phyloP scores from a whole-genome alignment of 1,140 invertebrate species.

The Aphelenchoides avenae region DNA sequence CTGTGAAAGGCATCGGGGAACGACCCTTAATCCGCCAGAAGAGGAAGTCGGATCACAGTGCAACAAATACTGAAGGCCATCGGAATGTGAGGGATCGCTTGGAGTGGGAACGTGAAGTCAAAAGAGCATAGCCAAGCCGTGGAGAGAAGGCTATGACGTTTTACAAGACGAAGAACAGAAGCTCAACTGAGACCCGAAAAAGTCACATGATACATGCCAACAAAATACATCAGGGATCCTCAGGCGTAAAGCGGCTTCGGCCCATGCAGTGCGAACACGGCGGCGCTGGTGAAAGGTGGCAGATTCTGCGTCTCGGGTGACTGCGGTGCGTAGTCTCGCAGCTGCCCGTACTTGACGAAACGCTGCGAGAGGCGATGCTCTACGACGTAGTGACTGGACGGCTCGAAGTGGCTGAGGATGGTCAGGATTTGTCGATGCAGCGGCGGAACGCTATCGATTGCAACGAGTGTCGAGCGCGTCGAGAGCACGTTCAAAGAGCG shows the following conservation, averaged over 20 bases:
- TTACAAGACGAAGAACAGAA: too few species aligned
- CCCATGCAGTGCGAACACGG: constrained; percentile 24
- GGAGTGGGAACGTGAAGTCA: too few species aligned
- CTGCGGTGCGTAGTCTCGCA: constrained; percentile 27
- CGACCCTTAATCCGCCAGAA: too few species aligned
- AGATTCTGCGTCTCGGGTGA: constrained; percentile 27
- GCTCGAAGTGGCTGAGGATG: constrained; percentile 44
- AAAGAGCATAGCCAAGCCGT: too few species aligned
- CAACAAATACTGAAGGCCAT: too few species aligned
- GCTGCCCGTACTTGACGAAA: constrained; percentile 20
- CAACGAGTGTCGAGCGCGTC: constrained; percentile 80
- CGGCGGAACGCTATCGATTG: constrained; percentile 88
- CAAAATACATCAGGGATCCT: too few species aligned
- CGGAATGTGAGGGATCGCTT: too few species aligned
- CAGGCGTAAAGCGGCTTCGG: constrained; percentile 26
- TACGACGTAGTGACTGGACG: constrained; percentile 32
- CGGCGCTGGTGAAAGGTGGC: constrained; percentile 18
- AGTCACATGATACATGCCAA: too few species aligned
- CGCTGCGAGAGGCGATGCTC: constrained; percentile 28
- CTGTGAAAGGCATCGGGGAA: too few species aligned
- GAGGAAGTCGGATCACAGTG: too few species aligned
- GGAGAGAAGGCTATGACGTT: too few species aligned
- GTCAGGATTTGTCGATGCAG: constrained; percentile 74
- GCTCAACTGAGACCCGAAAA: too few species aligned
- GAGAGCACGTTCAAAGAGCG: constrained; percentile 95